A percentile compares a stretch with the other conserved stretches of the same genome.
Conservation (phyloP, 2,113 vertebrate species). For the Casuarius casuarius region DNA sequence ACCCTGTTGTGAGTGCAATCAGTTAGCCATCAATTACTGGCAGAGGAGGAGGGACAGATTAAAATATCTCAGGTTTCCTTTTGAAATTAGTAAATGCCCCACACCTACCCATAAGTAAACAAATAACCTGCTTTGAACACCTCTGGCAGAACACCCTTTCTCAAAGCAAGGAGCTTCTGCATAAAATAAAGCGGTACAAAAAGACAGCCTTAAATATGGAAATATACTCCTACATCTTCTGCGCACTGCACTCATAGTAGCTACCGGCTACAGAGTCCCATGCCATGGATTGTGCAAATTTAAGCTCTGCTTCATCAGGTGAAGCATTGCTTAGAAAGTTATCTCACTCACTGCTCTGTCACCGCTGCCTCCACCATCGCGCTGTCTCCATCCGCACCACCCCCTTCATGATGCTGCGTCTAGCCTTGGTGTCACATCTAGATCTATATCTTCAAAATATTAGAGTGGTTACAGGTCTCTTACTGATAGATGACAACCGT, state of each 20-base stretch:
- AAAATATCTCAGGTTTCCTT: not conserved
- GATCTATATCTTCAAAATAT: not conserved
- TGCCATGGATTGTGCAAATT: not conserved
- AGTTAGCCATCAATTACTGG: not conserved
- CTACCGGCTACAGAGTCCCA: not conserved
- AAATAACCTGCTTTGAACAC: not conserved
- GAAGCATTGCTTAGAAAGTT: too few relatives aligned
- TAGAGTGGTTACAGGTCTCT: not conserved
- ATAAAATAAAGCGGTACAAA: not conserved
- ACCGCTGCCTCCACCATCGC: too few relatives aligned
- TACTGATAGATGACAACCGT: too few relatives aligned
- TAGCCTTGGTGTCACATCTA: not conserved
- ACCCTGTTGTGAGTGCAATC: not conserved
- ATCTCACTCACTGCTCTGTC: too few relatives aligned
- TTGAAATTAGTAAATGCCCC: not conserved
- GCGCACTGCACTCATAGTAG: not conserved
- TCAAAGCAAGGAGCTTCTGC: not conserved
- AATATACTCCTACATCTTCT: not conserved
- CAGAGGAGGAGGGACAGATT: not conserved
- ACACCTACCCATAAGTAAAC: not conserved
- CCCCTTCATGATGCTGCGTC: too few relatives aligned
- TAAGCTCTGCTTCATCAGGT: not conserved
- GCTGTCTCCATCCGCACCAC: not conserved
- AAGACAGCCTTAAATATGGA: not conserved
- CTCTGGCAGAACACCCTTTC: not conserved